These are phyloP conservation scores for Catharus fuscescens DNA, from an alignment of 2,113 vertebrate species.

Conservation along the genomic window DNA sequence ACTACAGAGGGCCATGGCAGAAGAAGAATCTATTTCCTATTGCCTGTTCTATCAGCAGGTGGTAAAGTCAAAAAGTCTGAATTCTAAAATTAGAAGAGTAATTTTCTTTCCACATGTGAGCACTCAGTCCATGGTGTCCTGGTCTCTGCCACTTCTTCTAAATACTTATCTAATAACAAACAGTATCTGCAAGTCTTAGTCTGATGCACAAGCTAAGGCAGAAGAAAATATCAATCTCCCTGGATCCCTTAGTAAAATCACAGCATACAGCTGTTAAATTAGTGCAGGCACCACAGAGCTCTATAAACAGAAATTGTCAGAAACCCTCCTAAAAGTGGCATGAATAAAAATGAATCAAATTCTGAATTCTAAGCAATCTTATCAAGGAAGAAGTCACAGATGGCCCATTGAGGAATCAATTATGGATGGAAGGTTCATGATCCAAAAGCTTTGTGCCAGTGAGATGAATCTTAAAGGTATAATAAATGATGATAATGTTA, in stretches of 20 bases:
- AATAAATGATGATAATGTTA: conserved; percentile 1
- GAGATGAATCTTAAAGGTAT: conserved; percentile 8
- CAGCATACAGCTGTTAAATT: neutral
- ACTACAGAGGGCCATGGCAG: neutral
- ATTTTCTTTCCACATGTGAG: neutral
- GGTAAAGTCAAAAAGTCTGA: neutral
- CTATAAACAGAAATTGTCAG: neutral
- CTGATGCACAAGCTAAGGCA: neutral
- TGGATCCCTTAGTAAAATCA: neutral
- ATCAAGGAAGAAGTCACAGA: conserved; percentile 12
- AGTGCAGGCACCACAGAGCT: neutral
- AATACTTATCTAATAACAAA: neutral
- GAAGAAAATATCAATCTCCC: neutral
- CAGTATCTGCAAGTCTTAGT: neutral
- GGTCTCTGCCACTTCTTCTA: neutral
- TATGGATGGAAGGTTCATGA: neutral
- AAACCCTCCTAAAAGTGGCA: neutral
- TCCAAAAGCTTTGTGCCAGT: conserved; percentile 6
- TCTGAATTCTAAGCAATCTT: conserved; percentile 17
- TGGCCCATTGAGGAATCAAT: conserved; percentile 19
- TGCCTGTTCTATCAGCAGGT: neutral
- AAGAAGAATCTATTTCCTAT: neutral
- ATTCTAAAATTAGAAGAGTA: neutral
- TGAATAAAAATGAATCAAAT: conserved; percentile 24
- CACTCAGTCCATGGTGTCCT: neutral